Base-by-base conservation (phyloP, 2,888 invertebrate species). In the Zygaena filipendulae region DNA sequence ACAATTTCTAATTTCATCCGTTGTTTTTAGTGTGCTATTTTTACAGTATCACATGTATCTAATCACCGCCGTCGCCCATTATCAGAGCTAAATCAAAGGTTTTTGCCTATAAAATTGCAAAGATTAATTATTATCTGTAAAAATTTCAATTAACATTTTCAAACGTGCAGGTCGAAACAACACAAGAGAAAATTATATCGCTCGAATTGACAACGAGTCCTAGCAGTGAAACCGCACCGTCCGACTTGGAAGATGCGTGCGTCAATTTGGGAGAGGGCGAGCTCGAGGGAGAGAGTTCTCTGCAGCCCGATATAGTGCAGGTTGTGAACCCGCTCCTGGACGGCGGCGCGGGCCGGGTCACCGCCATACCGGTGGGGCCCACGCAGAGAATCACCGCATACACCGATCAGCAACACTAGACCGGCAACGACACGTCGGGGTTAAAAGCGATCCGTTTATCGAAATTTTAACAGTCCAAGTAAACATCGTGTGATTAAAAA, bases 101-200 rank as follows among this genome's bases (percentile, higher is more conserved):
- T n/a, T n/a, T n/a, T n/a, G n/a, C n/a, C n/a, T n/a, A n/a, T n/a
- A n/a, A n/a, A n/a, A n/a, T n/a, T n/a, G n/a, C n/a, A n/a, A n/a
- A n/a, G n/a, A n/a, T n/a, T n/a, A n/a, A n/a, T n/a, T n/a, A n/a
- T n/a, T n/a, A n/a, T n/a, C n/a, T n/a, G n/a, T n/a, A n/a, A n/a
- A n/a, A n/a, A n/a, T n/a, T n/a, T n/a, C n/a, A n/a, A n/a, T n/a
- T n/a, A n/a, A n/a, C n/a, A n/a, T n/a, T n/a, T n/a, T n/a, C n/a
- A n/a, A n/a, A n/a, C n/a, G 32, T 38, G 31, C 66, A 91, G 93
- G 92, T 93, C 66, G 93, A 94, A 84, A 93, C 93, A 37, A 88
- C 92, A 39, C 90, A 91, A 72, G 92, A 93, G 75, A 93, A 92
- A 80, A 93, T 94, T 49, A 91, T 94, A 71, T 92, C 93, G 32